Base-by-base conservation (phyloP, 2,888 invertebrate genomes). In the Cosmia pyralina region DNA sequence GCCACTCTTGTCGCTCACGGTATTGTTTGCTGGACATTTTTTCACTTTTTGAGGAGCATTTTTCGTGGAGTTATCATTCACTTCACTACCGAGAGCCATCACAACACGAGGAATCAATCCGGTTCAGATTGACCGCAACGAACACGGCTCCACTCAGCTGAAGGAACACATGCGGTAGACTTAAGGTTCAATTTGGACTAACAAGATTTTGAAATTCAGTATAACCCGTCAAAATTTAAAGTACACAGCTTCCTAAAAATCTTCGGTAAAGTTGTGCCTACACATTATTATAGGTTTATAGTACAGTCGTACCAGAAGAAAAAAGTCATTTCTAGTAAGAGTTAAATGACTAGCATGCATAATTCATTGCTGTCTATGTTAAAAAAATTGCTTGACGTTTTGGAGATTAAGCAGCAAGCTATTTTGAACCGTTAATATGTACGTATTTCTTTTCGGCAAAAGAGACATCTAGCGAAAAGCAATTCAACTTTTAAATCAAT, bases 71-170 rank as follows among this genome's bases (percentile, higher is more conserved):
- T 94, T 95, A 92, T 96, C 96, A 94, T 94, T 96, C 96, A 96
- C 96, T 95, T 96, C 96, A 96, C 96, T 94, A 93, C 96, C 96
- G 91, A 96, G 96, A 95, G 96, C 96, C 96, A 96, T 96, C 96
- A 96, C 96, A 96, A 96, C 94, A 96, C 95, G 94, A 95, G 93
- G 93, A 94, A 94, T 94, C 94, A 95, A 94, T 94, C 94, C 93
- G 91, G 92, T 92, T 94, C 91, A 92, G 93, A 94, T 93, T 93
- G 92, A 93, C 95, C 95, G 95, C 95, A 94, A 93, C 94, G 92
- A 95, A 91, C 94, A 95, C 96, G 93, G 93, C 90, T 91, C 91
- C 93, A 92, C 95, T 94, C 96, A 95, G 96, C 96, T 96, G 95
- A 93, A 95, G 93, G 91, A 94, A 93, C 93, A 96, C 96, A 96